These are phyloP conservation scores for Rhinoraja longicauda DNA, from an alignment of 2,797 vertebrate genomes.

Conservation along the genomic window DNA sequence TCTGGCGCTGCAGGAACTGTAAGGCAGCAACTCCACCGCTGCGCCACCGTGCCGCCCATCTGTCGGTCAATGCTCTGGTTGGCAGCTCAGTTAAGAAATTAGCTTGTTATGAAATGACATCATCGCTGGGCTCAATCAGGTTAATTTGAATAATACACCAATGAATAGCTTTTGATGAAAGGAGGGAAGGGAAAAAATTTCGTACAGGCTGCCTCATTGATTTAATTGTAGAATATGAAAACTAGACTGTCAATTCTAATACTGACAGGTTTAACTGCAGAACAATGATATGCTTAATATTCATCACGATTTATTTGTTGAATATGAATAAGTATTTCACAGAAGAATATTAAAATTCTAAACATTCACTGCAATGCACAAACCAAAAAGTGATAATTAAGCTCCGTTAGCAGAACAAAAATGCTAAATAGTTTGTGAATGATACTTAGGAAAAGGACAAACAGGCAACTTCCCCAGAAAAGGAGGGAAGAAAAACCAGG, in stretches of 20 bases:
- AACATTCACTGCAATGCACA: background rate
- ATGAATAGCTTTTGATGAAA: background rate
- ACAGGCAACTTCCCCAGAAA: background rate
- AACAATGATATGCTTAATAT: background rate
- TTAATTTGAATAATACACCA: background rate
- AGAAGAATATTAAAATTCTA: constrained; percentile 18
- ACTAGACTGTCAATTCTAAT: background rate
- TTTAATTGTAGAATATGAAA: background rate
- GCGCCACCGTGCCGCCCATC: too few relatives aligned
- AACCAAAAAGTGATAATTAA: background rate
- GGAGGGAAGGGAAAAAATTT: background rate
- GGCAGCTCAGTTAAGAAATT: background rate
- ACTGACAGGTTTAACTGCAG: background rate
- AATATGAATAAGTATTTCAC: constrained; percentile 29
- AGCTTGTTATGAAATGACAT: background rate
- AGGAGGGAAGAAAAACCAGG: background rate
- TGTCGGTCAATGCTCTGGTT: background rate
- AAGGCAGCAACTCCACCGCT: too few relatives aligned
- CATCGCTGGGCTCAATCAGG: constrained; percentile 18
- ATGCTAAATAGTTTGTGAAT: background rate
- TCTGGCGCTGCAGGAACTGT: too few relatives aligned
- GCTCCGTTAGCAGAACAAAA: background rate
- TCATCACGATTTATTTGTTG: background rate
- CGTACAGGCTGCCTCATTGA: background rate
- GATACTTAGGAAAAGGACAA: background rate